These are phyloP conservation scores for Lophochroa leadbeateri DNA, from an alignment of 2,113 vertebrate genomes.

Conservation along the genomic window DNA sequence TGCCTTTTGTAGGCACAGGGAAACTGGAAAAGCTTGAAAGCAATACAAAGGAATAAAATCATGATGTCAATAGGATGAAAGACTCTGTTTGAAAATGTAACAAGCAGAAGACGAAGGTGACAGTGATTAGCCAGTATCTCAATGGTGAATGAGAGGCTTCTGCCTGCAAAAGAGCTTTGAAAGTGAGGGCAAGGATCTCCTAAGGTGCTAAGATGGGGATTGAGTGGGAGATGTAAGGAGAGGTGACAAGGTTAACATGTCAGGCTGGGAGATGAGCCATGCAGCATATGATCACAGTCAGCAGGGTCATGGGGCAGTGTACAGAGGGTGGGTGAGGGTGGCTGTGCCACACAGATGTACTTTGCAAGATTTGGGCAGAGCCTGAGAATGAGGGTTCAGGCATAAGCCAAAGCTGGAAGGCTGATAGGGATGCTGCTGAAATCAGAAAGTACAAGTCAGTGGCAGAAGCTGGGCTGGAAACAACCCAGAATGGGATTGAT, in stretches of 20 bases:
- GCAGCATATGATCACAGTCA: fast-evolving
- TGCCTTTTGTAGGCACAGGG: not conserved
- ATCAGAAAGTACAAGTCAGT: not conserved
- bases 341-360: fast-evolving
- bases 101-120: not conserved
- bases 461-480: not conserved
- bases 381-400: not conserved
- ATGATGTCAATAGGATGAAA: not conserved
- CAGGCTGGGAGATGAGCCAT: fast-evolving
- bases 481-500: not conserved
- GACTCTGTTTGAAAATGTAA: not conserved
- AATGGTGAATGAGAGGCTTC: not conserved
- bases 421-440: not conserved
- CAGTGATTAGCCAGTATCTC: not conserved
- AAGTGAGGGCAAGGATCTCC: not conserved
- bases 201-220: not conserved
- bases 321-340: not conserved
- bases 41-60: not conserved
- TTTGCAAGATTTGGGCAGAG: not conserved
- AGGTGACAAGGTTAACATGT: not conserved
- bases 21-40: not conserved
- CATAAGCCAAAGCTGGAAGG: not conserved
- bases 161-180: not conserved
- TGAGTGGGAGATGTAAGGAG: not conserved
- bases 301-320: fast-evolving